Evolutionary conservation across 2,888 invertebrate genomes (phyloP).

Genomic region (Cabera pusaria): DNA sequence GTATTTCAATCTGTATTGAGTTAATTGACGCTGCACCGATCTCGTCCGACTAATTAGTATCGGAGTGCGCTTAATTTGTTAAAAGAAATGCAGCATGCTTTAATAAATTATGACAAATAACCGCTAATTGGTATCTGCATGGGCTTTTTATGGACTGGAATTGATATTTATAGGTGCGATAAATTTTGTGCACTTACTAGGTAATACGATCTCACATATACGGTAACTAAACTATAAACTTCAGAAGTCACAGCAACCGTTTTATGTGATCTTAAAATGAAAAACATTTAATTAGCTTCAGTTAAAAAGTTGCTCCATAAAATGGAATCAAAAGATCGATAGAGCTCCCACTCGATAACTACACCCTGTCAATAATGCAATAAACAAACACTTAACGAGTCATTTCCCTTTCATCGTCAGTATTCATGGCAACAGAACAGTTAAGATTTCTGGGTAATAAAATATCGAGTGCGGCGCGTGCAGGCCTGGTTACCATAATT

Average conservation of each 20-base stretch:
- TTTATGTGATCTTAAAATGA: too few relatives aligned
- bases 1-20: slow-evolving; percentile 65
- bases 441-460: slow-evolving; percentile 33
- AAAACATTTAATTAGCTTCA: not conserved
- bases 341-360: slow-evolving; percentile 11
- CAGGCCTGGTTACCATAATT: slow-evolving; percentile 49
- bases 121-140: slow-evolving; percentile 14
- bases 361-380: slow-evolving; percentile 19
- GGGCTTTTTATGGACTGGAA: slow-evolving; percentile 24
- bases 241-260: too few relatives aligned
- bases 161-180: slow-evolving; percentile 8
- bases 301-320: slow-evolving; percentile 5
- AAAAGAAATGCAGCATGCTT: slow-evolving; percentile 40
- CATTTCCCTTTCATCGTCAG: slow-evolving; percentile 28
- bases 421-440: slow-evolving; percentile 20
- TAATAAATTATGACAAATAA: slow-evolving; percentile 31
- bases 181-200: slow-evolving; percentile 1
- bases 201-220: too few relatives aligned
- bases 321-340: slow-evolving; percentile 4
- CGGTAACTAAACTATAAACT: too few relatives aligned
- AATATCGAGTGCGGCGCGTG: slow-evolving; percentile 32
- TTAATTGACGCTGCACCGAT: slow-evolving; percentile 60
- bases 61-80: slow-evolving; percentile 46
- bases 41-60: slow-evolving; percentile 46
- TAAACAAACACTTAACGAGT: slow-evolving; percentile 33